phyloP scores from a whole-genome alignment of 2,888 invertebrate genomes.

The Ichneumon xanthorius region DNA sequence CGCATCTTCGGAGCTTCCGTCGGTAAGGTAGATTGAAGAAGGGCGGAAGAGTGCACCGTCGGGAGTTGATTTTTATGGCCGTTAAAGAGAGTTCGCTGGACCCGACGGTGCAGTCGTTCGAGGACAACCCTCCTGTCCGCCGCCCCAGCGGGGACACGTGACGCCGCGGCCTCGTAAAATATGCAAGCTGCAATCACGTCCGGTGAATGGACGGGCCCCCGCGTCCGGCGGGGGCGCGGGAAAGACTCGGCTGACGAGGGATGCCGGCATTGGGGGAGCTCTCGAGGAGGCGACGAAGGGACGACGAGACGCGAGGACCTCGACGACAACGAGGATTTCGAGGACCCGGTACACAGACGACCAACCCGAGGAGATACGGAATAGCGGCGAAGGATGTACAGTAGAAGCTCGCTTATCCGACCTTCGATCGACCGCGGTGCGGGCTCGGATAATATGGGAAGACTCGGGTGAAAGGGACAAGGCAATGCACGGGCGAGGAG shows the following conservation, averaged over 20 bases:
- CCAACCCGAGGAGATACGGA: conserved; percentile 2
- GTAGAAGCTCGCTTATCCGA: too few species aligned
- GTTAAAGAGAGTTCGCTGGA: conserved; percentile 8
- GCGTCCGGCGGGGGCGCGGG: conserved; percentile 25
- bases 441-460: too few species aligned
- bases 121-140: conserved; percentile 7
- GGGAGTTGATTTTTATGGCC: conserved; percentile 36
- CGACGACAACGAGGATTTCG: conserved; percentile 43
- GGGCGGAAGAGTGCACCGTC: not conserved
- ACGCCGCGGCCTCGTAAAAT: conserved; percentile 77
- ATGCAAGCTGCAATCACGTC: conserved; percentile 81
- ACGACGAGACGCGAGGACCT: conserved; percentile 1
- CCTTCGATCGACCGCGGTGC: too few species aligned
- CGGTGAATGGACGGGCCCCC: conserved; percentile 74
- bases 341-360: conserved; percentile 32
- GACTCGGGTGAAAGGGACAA: too few species aligned
- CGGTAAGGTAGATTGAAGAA: too few species aligned
- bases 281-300: not conserved
- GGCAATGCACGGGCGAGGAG: too few species aligned
- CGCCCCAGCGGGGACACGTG: conserved; percentile 54
- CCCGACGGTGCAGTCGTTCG: not conserved
- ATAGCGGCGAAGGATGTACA: conserved; percentile 51
- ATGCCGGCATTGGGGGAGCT: not conserved
- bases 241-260: conserved; percentile 21
- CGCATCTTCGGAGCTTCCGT: too few species aligned